Evolutionary conservation across 2,888 invertebrate genomes (phyloP), one percentile per base, ranked within the genome.

Genomic region (Drosophila ustulata): DNA sequence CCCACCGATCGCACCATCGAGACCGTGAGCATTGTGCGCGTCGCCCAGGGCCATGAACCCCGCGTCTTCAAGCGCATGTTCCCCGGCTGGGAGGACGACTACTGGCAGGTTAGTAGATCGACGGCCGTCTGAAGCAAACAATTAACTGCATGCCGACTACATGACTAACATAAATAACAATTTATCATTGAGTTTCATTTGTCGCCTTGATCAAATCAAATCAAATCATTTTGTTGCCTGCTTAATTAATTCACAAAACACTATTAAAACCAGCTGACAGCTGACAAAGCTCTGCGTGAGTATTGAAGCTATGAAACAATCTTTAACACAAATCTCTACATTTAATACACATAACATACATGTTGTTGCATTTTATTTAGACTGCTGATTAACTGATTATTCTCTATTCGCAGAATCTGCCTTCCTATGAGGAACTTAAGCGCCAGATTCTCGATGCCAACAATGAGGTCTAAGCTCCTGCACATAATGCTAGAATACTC

Each of bases 31-130:
- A 94, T 96, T 11, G 94, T 96, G 11, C 94, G 94, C 0, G 93
- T 97, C 23, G 94, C 94, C 71, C 97, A 97, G 91, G 96, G 95
- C 3, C 93, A 94, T 47, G 97, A 97, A 90, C 96, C 97, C 0
- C 93, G 93, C 3, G 94, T 94, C 34, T 97, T 97, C 93, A 96
- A 94, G 83, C 94, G 94, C 26, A 93, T 96, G 81, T 98, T 98
- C 93, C 94, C 95, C 0, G 90, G 92, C 2, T 98, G 98, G 97
- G 94, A 96, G 75, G 91, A 93, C 1, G 93, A 93, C 26, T 93
- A 94, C 91, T 96, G 96, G 96, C 93, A 94, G 89, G 95, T 95
- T 80, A 93, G 94, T 93, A 79, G 66, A 39, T 70, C 75, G 46
- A 45, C 18, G 32, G 18, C 58, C 25, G 43, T n/a, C 18, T 18